Evolutionary conservation across 2,113 vertebrate species (phyloP), one percentile per base, ranked within the genome.

Genomic region (Malurus cyaneus): DNA sequence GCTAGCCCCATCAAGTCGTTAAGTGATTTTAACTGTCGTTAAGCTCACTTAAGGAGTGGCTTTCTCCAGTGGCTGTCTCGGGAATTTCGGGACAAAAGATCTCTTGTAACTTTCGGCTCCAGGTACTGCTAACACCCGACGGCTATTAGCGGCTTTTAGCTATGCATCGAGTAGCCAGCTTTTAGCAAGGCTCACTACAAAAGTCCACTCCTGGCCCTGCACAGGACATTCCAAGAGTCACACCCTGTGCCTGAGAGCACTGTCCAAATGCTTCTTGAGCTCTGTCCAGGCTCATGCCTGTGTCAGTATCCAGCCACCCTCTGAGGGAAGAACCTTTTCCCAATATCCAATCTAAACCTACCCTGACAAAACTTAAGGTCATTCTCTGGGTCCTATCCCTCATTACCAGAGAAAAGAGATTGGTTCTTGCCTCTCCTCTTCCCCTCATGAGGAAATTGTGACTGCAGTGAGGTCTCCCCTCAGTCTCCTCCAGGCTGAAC

Each of bases 261-360:
- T 65, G 18, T 36, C 21, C 59, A 57, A 57, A 13, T 0, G 0
- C 18, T 60, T 6, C 17, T 18, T 67, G 46, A 52, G 5, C 14
- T 44, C 71, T 42, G 25, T 39, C 1, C 47, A 82, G 25, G 6
- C 36, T 53, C 32, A 11, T 39, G 39, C 18, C 19, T 56, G 42
- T 36, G 56, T 19, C 25, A 34, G 34, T 34, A 42, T 5, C 36
- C 3, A 7, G 1, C 1, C 32, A 52, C 14, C 9, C 18, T 28
- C 5, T 59, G 18, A 21, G 18, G 4, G 15, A 29, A 52, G 14
- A 73, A 32, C 10, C 21, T 57, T 72, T 60, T 36, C 56, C n/a
- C 10, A 39, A 11, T 15, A 39, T 31, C 26, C n/a, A 76, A 8
- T 12, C 44, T 61, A 31, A 76, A 31, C 21, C 8, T 31, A 20